A percentile compares a stretch with the other conserved stretches of the same genome.
These are phyloP conservation scores for Stenotaenia linearis DNA, from an alignment of 2,888 invertebrate genomes.

Conservation along the genomic window DNA sequence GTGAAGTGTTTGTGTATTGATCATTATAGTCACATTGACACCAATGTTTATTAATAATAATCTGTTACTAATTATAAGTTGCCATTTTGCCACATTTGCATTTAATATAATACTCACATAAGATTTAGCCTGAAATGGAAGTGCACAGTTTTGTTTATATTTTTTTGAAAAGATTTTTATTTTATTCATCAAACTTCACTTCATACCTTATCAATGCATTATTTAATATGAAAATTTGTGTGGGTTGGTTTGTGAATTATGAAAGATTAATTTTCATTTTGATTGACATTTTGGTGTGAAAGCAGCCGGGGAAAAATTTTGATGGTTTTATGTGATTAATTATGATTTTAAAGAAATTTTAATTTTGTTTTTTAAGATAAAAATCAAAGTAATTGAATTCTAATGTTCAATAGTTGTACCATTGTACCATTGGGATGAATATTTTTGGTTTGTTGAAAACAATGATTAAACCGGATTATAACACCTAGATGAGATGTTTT, in stretches of 20 bases:
- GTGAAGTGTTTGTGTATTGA: constrained; percentile 13
- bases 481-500: too few relatives aligned
- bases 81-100: too few relatives aligned
- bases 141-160: neutral
- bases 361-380: neutral
- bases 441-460: neutral
- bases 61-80: neutral
- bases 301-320: too few relatives aligned
- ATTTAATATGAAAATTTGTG: too few relatives aligned
- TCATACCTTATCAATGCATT: neutral
- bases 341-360: neutral
- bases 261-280: too few relatives aligned
- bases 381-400: neutral
- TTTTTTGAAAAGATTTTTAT: neutral
- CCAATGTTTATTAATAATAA: neutral
- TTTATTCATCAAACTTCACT: neutral
- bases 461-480: constrained; percentile 33
- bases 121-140: too few relatives aligned
- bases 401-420: neutral
- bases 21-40: neutral
- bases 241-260: too few relatives aligned
- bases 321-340: too few relatives aligned
- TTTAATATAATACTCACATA: neutral
- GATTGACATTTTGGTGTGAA: too few relatives aligned
- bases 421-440: neutral